Conservation (phyloP, 2,888 invertebrate genomes). For the Polydrusus cervinus region DNA sequence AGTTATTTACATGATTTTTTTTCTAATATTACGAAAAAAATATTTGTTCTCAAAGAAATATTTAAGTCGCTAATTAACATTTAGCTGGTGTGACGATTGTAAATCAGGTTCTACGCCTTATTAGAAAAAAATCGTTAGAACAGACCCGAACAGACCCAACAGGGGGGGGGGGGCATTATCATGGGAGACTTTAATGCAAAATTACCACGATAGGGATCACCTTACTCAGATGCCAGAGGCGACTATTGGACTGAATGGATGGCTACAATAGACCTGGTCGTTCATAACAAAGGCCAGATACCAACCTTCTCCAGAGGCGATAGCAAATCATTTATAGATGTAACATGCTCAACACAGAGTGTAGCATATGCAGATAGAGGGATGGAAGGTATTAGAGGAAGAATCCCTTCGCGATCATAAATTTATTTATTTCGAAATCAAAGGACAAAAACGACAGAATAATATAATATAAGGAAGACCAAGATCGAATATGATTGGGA, state of each 20-base stretch:
- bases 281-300: neutral
- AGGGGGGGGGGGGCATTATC: too few species aligned
- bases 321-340: too few species aligned
- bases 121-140: too few species aligned
- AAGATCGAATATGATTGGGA: neutral
- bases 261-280: neutral
- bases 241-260: neutral
- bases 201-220: neutral
- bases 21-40: too few species aligned
- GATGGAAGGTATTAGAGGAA: neutral
- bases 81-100: too few species aligned
- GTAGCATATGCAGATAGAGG: neutral
- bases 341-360: neutral
- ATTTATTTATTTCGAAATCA: neutral
- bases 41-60: too few species aligned
- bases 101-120: too few species aligned
- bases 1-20: too few species aligned
- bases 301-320: neutral
- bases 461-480: neutral
- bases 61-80: too few species aligned
- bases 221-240: neutral
- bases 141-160: too few species aligned
- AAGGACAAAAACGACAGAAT: neutral
- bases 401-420: neutral
- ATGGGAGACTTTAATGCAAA: too few species aligned